Conservation (phyloP, 2,113 vertebrate species). For the Pteropus alecto region DNA sequence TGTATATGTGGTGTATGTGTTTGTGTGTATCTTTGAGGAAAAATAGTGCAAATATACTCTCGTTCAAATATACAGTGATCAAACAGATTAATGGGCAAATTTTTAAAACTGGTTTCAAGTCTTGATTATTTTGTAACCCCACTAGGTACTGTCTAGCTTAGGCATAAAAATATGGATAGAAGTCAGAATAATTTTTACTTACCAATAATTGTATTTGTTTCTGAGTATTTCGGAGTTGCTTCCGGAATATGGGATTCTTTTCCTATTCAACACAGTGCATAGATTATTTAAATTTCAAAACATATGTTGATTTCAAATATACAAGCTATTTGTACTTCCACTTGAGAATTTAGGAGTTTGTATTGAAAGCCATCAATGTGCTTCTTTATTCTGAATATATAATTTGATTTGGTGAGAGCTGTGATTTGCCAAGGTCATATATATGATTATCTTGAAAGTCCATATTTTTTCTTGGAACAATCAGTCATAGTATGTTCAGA, state of each 20-base stretch:
- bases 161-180: neutral
- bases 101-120: conserved; percentile 3
- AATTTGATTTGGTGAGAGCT: neutral
- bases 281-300: conserved; percentile 16
- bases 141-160: neutral
- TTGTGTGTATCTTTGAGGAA: neutral
- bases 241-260: conserved; percentile 73
- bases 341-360: neutral
- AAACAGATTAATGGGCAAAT: neutral
- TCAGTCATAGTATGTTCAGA: neutral
- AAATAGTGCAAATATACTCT: neutral
- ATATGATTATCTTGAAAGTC: neutral
- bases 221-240: conserved; percentile 72
- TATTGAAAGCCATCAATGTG: neutral
- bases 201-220: conserved; percentile 64
- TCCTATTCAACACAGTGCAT: conserved; percentile 59
- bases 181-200: conserved; percentile 13
- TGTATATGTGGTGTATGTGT: neutral
- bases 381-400: neutral
- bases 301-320: neutral
- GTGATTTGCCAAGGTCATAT: neutral
- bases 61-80: neutral
- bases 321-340: neutral
- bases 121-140: neutral
- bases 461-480: neutral